Base-by-base conservation (phyloP, 1,140 invertebrate genomes). In the Aphidius gifuensis region DNA sequence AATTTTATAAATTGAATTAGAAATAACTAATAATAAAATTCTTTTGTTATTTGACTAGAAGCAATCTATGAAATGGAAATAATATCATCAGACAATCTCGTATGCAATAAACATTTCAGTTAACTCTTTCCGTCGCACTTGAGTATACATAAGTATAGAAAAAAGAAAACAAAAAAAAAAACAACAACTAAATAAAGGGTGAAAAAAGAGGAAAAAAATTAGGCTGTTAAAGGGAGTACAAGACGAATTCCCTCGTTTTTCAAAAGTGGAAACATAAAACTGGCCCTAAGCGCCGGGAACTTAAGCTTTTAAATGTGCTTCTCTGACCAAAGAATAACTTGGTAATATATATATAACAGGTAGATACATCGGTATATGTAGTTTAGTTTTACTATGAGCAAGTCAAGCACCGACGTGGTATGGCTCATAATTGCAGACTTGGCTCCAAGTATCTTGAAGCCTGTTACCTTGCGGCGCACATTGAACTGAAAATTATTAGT, bases 351-450 rank as follows among this genome's bases (percentile, higher is more conserved):
- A 16, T 16, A 16, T 16, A 16, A 16, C 50, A 53, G 40, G 50
- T 53, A 53, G 51, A 38, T 23, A 38, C 51, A 23, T 32, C 50
- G 4, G 4, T 70, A 68, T 65, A 66, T 63, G 75, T 71, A 79
- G 77, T 80, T 79, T 79, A 78, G 71, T 32, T 79, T 80, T 73
- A 77, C 79, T 80, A 80, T 70, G 77, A 77, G 76, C 65, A 47
- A 64, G 4, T 70, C 68, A 45, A 54, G 70, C 64, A 60, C 68
- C 74, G 77, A 78, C 74, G 70, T 75, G 72, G 68, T 80, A 80
- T 79, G 69, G 77, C 76, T 79, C 76, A 74, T 80, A 80, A 80
- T 80, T 80, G 78, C 67, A 80, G 76, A 77, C 68, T 32, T 32
- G 23, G 23, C 4, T 73, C 66, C 68, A 66, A 64, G 64, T 50